A percentile compares a stretch with the other conserved stretches of the same genome.
These are phyloP conservation scores for Centropus bengalensis DNA, from an alignment of 2,113 vertebrate species.

Conservation along the genomic window DNA sequence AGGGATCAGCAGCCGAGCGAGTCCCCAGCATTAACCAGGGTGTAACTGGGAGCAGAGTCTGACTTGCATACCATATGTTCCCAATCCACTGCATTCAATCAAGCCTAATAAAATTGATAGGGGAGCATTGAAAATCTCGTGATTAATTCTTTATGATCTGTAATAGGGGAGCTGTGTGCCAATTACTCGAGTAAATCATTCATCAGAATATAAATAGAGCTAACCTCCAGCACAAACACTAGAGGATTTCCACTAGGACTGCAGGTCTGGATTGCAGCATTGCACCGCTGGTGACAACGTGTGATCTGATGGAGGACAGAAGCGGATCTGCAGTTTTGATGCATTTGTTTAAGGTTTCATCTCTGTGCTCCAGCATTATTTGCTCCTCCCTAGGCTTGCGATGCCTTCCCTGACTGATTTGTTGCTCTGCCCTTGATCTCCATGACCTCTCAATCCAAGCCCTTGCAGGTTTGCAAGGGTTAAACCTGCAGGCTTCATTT, in stretches of 20 bases:
- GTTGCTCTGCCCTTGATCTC: not conserved
- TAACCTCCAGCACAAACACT: slow-evolving; percentile 67
- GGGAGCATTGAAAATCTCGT: slow-evolving; percentile 62
- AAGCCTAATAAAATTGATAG: slow-evolving; percentile 71
- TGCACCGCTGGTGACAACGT: not conserved
- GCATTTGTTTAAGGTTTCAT: not conserved
- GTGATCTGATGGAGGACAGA: slow-evolving; percentile 15
- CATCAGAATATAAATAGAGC: slow-evolving; percentile 73
- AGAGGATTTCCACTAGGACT: slow-evolving; percentile 47
- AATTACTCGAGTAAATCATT: slow-evolving; percentile 72
- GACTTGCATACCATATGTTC: slow-evolving; percentile 48
- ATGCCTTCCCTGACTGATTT: not conserved
- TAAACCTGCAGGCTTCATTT: not conserved
- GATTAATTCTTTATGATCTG: slow-evolving; percentile 73
- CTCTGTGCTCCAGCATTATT: not conserved
- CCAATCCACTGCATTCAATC: slow-evolving; percentile 51
- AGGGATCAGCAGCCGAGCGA: slow-evolving; percentile 14
- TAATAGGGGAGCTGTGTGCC: slow-evolving; percentile 65
- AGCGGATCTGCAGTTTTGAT: not conserved
- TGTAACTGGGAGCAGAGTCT: slow-evolving; percentile 41
- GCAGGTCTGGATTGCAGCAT: slow-evolving; percentile 52
- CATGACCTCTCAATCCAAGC: not conserved
- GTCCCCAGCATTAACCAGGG: slow-evolving; percentile 17
- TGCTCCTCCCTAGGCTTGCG: not conserved
- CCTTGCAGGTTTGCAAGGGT: not conserved